Evolutionary conservation across 2,113 vertebrate species (phyloP).

Genomic region (Crocuta crocuta): DNA sequence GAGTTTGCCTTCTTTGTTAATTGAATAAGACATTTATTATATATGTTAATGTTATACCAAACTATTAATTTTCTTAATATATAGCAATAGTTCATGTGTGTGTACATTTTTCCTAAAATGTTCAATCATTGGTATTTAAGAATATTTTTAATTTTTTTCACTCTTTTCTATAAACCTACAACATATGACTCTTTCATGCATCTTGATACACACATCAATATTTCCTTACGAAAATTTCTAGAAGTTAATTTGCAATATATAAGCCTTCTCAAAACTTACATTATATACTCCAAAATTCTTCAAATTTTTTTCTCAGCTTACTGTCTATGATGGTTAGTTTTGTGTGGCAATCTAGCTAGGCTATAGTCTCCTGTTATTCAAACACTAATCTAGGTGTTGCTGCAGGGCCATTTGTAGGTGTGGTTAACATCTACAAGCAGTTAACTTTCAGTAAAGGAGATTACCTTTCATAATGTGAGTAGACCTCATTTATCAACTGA

Average conservation of each 20-base stretch:
- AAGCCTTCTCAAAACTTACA: not conserved
- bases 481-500: not conserved
- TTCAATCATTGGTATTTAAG: not conserved
- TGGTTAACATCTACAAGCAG: not conserved
- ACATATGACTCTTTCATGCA: not conserved
- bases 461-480: not conserved
- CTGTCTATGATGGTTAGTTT: not conserved
- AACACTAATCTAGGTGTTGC: not conserved
- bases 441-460: not conserved
- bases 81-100: not conserved
- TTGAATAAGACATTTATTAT: not conserved
- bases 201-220: not conserved
- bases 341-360: not conserved
- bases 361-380: not conserved
- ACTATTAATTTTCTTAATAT: not conserved
- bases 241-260: not conserved
- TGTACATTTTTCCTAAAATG: not conserved
- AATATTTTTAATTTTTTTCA: not conserved
- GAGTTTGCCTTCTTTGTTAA: not conserved
- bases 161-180: not conserved
- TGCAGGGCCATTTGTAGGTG: not conserved
- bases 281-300: not conserved
- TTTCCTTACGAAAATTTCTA: constrained; percentile 3
- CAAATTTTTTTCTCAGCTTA: not conserved
- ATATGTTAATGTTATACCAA: not conserved